phyloP scores from a whole-genome alignment of 2,888 invertebrate genomes.

The Euzetes globulus region DNA sequence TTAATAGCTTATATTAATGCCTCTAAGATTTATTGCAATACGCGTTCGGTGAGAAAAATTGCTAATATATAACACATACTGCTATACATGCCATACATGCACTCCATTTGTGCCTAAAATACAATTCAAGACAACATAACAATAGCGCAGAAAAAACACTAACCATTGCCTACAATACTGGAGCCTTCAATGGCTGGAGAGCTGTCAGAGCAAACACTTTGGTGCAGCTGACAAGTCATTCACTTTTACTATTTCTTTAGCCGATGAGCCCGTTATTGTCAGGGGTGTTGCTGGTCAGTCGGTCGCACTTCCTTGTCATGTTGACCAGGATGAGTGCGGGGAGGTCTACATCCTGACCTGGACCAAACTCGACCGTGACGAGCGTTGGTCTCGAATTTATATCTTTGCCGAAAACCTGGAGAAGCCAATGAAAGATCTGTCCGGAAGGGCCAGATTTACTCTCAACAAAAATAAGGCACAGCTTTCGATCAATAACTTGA shows the following conservation, averaged over 20 bases:
- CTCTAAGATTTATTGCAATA: slow-evolving; percentile 23
- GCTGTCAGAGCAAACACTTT: background rate
- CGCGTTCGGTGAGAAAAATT: slow-evolving; percentile 6
- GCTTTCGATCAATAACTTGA: slow-evolving; percentile 30
- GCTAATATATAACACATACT: background rate
- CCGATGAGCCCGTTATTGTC: slow-evolving; percentile 30
- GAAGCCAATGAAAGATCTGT: slow-evolving; percentile 41
- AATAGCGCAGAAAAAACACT: slow-evolving; percentile 9
- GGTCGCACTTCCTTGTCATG: slow-evolving; percentile 59
- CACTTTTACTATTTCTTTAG: background rate
- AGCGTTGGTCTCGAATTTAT: slow-evolving; percentile 42
- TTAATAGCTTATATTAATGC: slow-evolving; percentile 29
- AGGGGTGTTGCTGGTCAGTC: slow-evolving; percentile 32
- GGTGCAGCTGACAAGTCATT: background rate
- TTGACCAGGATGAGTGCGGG: slow-evolving; percentile 63
- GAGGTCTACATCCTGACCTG: slow-evolving; percentile 75
- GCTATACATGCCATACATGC: background rate
- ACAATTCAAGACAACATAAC: slow-evolving; percentile 5
- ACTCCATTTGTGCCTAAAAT: background rate
- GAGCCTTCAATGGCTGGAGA: background rate
- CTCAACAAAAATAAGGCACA: slow-evolving; percentile 18
- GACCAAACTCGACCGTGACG: slow-evolving; percentile 45
- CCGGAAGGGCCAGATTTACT: slow-evolving; percentile 35
- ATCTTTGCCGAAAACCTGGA: slow-evolving; percentile 41
- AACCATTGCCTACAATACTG: background rate